Evolutionary conservation across 1,140 invertebrate genomes (phyloP).

Genomic region (Pseudobourletiella spinata): DNA sequence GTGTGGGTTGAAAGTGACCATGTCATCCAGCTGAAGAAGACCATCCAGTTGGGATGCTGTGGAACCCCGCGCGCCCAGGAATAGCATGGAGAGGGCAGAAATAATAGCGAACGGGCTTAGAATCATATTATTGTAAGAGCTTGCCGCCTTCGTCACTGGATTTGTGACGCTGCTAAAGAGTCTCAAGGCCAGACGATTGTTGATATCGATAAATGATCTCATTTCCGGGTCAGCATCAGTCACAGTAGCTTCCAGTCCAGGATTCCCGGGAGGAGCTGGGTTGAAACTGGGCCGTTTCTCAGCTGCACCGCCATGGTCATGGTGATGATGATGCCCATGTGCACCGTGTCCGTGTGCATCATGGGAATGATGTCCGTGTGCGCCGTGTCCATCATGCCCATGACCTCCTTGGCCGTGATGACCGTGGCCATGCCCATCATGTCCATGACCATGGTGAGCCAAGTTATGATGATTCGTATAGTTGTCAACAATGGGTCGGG

Average conservation of each 20-base stretch:
- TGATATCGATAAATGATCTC: slow-evolving; percentile 58
- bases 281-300: slow-evolving; percentile 28
- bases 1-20: slow-evolving; percentile 79
- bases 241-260: slow-evolving; percentile 57
- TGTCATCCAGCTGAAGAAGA: slow-evolving; percentile 70
- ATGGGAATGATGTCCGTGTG: not conserved
- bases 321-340: slow-evolving; percentile 19
- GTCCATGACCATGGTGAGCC: slow-evolving; percentile 6
- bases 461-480: slow-evolving; percentile 8
- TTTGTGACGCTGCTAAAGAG: slow-evolving; percentile 51
- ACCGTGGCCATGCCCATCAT: slow-evolving; percentile 17
- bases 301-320: not conserved
- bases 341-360: slow-evolving; percentile 1
- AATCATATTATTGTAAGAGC: slow-evolving; percentile 59
- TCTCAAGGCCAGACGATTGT: slow-evolving; percentile 71
- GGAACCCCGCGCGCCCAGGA: slow-evolving; percentile 71
- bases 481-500: slow-evolving; percentile 13
- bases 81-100: slow-evolving; percentile 75
- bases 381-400: not conserved
- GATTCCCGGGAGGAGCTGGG: slow-evolving; percentile 32
- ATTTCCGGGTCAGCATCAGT: slow-evolving; percentile 59
- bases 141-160: slow-evolving; percentile 55
- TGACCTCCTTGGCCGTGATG: slow-evolving; percentile 5
- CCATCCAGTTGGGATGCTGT: slow-evolving; percentile 84
- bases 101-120: slow-evolving; percentile 75